A percentile compares a stretch with the other conserved stretches of the same genome.
phyloP scores from a whole-genome alignment of 2,797 vertebrate genomes.

The Tenualosa thibaudeaui region DNA sequence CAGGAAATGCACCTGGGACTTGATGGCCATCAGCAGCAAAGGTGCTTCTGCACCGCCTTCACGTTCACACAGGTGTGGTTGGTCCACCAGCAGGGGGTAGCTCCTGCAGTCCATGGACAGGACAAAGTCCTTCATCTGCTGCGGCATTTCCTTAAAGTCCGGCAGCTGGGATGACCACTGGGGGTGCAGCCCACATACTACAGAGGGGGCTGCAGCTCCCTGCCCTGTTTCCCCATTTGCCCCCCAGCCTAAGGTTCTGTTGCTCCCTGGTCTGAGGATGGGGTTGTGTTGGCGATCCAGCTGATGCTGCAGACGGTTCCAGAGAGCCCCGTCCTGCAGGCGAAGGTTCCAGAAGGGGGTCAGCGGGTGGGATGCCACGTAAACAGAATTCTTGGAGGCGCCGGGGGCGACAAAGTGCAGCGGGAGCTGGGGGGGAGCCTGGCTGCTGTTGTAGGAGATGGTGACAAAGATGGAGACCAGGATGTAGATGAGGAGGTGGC shows the following conservation, averaged over 20 bases:
- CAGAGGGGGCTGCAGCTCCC: slow-evolving; percentile 45
- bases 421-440: slow-evolving; percentile 64
- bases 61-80: slow-evolving; percentile 62
- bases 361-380: slow-evolving; percentile 65
- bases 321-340: slow-evolving; percentile 69
- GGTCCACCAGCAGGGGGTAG: slow-evolving; percentile 71
- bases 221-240: slow-evolving; percentile 26
- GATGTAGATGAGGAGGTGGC: slow-evolving; percentile 76
- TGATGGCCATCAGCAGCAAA: slow-evolving; percentile 75
- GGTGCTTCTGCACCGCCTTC: slow-evolving; percentile 49
- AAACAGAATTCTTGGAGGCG: slow-evolving; percentile 61
- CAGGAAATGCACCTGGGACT: slow-evolving; percentile 63
- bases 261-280: slow-evolving; percentile 60
- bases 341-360: slow-evolving; percentile 76
- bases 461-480: slow-evolving; percentile 76
- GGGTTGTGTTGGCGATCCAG: slow-evolving; percentile 76
- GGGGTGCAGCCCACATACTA: slow-evolving; percentile 52
- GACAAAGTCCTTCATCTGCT: slow-evolving; percentile 73
- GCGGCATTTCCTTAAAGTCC: slow-evolving; percentile 64
- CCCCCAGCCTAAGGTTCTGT: slow-evolving; percentile 44
- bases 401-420: slow-evolving; percentile 73
- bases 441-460: slow-evolving; percentile 63
- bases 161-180: slow-evolving; percentile 51
- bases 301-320: slow-evolving; percentile 77
- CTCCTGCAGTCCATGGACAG: slow-evolving; percentile 75